phyloP scores from a whole-genome alignment of 2,797 vertebrate genomes.

The Crypturellus tataupa region DNA sequence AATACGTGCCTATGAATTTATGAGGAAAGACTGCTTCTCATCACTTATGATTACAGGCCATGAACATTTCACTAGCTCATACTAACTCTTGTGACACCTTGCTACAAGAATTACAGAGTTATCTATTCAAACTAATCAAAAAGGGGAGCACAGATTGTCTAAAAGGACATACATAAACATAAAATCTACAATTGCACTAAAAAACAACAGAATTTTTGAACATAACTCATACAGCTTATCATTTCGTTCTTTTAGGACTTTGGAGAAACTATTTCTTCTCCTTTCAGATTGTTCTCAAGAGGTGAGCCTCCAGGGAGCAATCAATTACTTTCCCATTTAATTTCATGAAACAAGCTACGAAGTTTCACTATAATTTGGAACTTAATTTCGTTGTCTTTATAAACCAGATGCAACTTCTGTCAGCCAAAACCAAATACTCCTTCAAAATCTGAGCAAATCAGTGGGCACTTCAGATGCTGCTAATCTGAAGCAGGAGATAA shows the following conservation, averaged over 20 bases:
- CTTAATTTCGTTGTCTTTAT: not conserved
- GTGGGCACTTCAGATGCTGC: not conserved
- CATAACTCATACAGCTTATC: not conserved
- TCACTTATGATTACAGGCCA: slow-evolving; percentile 46
- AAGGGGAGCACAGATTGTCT: not conserved
- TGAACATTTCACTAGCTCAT: slow-evolving; percentile 38
- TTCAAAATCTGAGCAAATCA: not conserved
- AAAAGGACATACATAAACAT: slow-evolving; percentile 15
- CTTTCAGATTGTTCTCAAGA: not conserved
- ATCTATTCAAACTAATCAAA: slow-evolving; percentile 49
- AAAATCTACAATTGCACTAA: not conserved
- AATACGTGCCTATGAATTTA: slow-evolving; percentile 60
- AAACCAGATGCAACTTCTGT: slow-evolving; percentile 24
- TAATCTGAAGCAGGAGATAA: not conserved
- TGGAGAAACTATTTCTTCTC: slow-evolving; percentile 23
- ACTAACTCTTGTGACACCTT: slow-evolving; percentile 8
- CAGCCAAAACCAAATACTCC: not conserved
- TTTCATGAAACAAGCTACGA: slow-evolving; percentile 47
- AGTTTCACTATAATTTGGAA: slow-evolving; percentile 41
- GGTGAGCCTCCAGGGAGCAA: slow-evolving; percentile 1
- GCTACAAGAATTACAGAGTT: slow-evolving; percentile 54
- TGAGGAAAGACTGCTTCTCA: slow-evolving; percentile 30
- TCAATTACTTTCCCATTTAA: slow-evolving; percentile 20
- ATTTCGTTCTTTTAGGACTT: slow-evolving; percentile 27
- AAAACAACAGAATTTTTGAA: not conserved